phyloP scores from a whole-genome alignment of 2,888 invertebrate species.

The Ornithoptera alexandrae region DNA sequence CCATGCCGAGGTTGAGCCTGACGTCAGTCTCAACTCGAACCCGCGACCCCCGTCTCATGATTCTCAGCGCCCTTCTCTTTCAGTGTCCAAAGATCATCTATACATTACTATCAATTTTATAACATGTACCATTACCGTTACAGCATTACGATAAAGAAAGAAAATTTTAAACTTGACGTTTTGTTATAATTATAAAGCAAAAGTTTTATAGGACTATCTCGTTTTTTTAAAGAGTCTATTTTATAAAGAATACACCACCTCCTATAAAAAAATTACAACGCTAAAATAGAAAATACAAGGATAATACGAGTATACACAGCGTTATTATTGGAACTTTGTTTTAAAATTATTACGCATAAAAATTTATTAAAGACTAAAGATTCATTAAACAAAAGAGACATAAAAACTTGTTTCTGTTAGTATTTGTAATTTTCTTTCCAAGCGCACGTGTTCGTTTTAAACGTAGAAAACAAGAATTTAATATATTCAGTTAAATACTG shows the following conservation, averaged over 20 bases:
- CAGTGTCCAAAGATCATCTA: background rate
- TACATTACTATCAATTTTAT: background rate
- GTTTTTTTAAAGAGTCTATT: too few relatives aligned
- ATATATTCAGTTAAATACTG: background rate
- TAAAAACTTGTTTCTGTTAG: background rate
- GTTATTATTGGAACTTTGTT: too few relatives aligned
- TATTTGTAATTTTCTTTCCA: background rate
- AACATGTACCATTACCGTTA: background rate
- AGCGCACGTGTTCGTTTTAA: background rate
- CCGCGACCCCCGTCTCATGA: slow-evolving; percentile 2
- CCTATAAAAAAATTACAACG: too few relatives aligned
- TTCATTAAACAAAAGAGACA: background rate
- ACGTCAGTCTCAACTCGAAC: slow-evolving; percentile 47
- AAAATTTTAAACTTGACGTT: too few relatives aligned
- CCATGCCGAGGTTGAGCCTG: slow-evolving; percentile 41
- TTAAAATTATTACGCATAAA: too few relatives aligned
- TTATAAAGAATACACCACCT: too few relatives aligned
- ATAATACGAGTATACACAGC: too few relatives aligned
- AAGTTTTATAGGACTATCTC: too few relatives aligned
- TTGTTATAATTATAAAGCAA: too few relatives aligned
- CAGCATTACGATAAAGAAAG: background rate
- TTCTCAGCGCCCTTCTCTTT: slow-evolving; percentile 30
- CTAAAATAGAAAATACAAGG: too few relatives aligned
- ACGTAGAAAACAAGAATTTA: background rate
- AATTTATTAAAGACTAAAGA: background rate